phyloP scores from a whole-genome alignment of 2,113 vertebrate genomes.

The Gyps fulvus region DNA sequence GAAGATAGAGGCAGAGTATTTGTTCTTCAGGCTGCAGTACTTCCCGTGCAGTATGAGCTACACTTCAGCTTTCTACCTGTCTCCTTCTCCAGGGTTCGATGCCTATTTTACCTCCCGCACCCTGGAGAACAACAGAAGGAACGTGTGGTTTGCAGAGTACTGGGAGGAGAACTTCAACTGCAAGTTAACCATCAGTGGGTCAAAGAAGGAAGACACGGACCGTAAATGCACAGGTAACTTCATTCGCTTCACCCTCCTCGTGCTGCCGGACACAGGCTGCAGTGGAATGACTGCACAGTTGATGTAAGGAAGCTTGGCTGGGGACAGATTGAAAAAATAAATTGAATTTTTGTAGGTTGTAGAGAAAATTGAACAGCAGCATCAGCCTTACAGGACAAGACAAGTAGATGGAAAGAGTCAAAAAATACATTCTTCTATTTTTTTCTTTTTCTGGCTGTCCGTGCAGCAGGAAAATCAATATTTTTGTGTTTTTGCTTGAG shows the following conservation, averaged over 20 bases:
- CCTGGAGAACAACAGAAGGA: constrained; percentile 94
- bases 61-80: neutral
- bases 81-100: constrained; percentile 83
- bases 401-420: neutral
- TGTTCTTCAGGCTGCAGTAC: neutral
- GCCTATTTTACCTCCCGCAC: constrained; percentile 90
- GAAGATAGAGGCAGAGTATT: fast-evolving
- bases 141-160: constrained; percentile 96
- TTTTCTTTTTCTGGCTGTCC: neutral
- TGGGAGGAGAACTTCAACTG: constrained; percentile 99
- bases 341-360: constrained; percentile 45
- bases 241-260: neutral
- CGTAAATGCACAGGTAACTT: constrained; percentile 91
- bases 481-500: neutral
- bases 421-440: neutral
- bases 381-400: neutral
- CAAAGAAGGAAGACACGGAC: constrained; percentile 92
- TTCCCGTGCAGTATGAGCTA: fast-evolving
- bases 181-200: constrained; percentile 92
- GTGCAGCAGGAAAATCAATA: neutral
- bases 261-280: neutral
- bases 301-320: constrained; percentile 12
- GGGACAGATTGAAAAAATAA: constrained; percentile 41
- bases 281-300: neutral
- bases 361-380: constrained; percentile 10